These are phyloP conservation scores for Nanger granti DNA, from an alignment of 2,113 vertebrate species.

Conservation along the genomic window DNA sequence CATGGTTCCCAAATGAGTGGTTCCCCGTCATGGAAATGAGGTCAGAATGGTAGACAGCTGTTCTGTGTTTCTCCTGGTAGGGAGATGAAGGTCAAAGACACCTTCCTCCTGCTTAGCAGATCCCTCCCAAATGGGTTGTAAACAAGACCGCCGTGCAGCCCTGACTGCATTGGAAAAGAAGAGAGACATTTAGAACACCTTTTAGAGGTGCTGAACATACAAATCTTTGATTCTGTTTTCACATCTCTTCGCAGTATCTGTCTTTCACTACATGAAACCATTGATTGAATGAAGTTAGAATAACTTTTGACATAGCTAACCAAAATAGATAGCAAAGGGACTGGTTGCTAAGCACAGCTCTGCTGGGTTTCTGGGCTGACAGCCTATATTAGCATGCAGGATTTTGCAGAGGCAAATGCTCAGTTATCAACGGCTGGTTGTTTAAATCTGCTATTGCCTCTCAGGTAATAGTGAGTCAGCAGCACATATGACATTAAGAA, in stretches of 20 bases:
- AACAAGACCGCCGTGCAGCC: conserved; percentile 29
- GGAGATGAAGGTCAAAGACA: conserved; percentile 72
- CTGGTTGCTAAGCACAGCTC: conserved; percentile 64
- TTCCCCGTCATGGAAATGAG: conserved; percentile 67
- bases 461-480: not conserved
- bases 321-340: conserved; percentile 63
- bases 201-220: not conserved
- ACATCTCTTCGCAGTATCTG: conserved; percentile 12
- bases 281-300: conserved; percentile 66
- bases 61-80: conserved; percentile 44
- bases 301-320: conserved; percentile 65
- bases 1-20: conserved; percentile 75
- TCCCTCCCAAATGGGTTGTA: conserved; percentile 41
- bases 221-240: conserved; percentile 15
- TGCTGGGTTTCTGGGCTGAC: conserved; percentile 41
- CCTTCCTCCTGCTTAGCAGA: conserved; percentile 41
- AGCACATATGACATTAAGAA: not conserved
- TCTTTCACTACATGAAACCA: conserved; percentile 45
- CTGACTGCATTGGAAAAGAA: conserved; percentile 15
- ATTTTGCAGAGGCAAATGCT: conserved; percentile 34
- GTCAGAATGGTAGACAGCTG: conserved; percentile 55
- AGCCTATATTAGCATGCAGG: conserved; percentile 34
- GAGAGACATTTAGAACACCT: not conserved
- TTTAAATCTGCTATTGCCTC: conserved; percentile 16
- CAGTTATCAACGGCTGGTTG: conserved; percentile 7